Evolutionary conservation across 2,113 vertebrate genomes (phyloP), one percentile per base, ranked within the genome.

Genomic region (Aspidoscelis tigris): DNA sequence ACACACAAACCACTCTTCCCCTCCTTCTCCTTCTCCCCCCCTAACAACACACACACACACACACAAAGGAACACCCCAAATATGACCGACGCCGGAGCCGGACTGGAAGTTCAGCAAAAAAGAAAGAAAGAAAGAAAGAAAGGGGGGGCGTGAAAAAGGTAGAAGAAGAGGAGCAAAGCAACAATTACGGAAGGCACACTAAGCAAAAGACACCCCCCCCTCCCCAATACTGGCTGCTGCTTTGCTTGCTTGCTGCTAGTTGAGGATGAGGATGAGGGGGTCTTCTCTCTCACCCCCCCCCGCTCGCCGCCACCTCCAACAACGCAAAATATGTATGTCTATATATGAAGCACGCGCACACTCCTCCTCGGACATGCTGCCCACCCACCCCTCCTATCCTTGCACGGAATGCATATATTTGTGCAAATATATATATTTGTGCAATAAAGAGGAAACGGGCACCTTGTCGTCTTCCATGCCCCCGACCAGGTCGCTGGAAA

Each of bases 61-160:
- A 80, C 64, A 89, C 91, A 68, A 87, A 90, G 74, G 84, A 91
- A 33, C 33, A 33, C 33, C 33, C 33, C 33, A 33, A 33, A 33
- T 33, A 33, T 33, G 33, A 33, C 33, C 33, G 55, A 9, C 55
- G 58, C 58, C 58, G 58, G 2, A 88, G 75, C 91, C 85, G 92
- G 93, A 90, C 88, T 94, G 93, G 91, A 94, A 94, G 93, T 94
- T 94, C 92, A 93, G 93, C 92, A 92, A 91, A 89, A 89, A 85
- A 33, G 33, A 33, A 33, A 33, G 33, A 33, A 33, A 33, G 33
- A 33, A 33, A 33, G 33, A 33, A 33, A 33, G 33, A 33, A 33
- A 33, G 55, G 21, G n/a, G 53, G 20, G n/a, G 58, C 11, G 24
- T 2, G 47, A 82, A 84, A 47, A 39, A 5, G 66, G 10, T 8